Percentiles rank a stretch among this genome's conserved stretches.
These are phyloP conservation scores for Cordylochernes scorpioides DNA, from an alignment of 2,888 invertebrate species.

Conservation along the genomic window DNA sequence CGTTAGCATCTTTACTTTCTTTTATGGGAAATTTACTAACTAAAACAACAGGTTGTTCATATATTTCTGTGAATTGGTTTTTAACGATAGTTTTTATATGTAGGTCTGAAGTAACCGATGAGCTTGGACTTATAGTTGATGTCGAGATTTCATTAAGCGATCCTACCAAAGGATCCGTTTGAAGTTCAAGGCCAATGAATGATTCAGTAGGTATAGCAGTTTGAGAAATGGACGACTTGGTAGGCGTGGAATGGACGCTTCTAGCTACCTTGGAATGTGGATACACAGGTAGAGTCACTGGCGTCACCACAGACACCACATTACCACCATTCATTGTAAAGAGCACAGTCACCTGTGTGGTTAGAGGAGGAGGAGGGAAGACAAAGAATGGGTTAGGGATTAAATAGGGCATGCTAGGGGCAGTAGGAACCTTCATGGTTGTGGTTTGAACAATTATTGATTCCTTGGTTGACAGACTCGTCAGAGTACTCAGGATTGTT, in stretches of 20 bases:
- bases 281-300: conserved; percentile 10
- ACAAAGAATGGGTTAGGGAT: conserved; percentile 9
- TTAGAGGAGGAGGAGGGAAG: conserved; percentile 11
- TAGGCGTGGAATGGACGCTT: conserved; percentile 4
- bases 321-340: conserved; percentile 14
- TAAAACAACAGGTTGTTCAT: conserved; percentile 11
- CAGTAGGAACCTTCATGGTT: conserved; percentile 8
- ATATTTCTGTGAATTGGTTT: conserved; percentile 14
- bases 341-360: conserved; percentile 13
- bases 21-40: neutral
- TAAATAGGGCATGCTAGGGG: conserved; percentile 7
- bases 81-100: conserved; percentile 14
- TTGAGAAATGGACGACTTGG: conserved; percentile 3
- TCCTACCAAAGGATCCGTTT: too few relatives aligned
- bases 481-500: conserved; percentile 13
- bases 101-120: conserved; percentile 1
- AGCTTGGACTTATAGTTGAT: too few relatives aligned
- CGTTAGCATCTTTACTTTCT: conserved; percentile 2
- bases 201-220: conserved; percentile 5
- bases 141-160: too few relatives aligned
- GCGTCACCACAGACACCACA: conserved; percentile 13
- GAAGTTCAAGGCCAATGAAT: conserved; percentile 4
- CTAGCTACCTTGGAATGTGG: conserved; percentile 10
- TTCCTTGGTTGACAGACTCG: conserved; percentile 11
- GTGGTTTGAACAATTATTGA: conserved; percentile 13